These are phyloP conservation scores for Puntigrus tetrazona DNA, from an alignment of 2,113 vertebrate genomes.

Conservation along the genomic window DNA sequence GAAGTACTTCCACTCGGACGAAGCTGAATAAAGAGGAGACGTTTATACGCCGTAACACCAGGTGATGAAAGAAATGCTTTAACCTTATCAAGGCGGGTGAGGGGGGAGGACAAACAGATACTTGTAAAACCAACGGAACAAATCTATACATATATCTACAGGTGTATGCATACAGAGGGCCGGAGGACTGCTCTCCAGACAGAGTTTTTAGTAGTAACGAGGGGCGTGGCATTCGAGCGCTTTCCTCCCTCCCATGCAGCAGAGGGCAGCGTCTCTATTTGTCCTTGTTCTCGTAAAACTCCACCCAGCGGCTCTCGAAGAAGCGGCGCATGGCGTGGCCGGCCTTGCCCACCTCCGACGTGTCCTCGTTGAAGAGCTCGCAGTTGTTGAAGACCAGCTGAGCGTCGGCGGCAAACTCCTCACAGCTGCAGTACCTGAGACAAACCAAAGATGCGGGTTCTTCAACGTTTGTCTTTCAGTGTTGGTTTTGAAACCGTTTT, in stretches of 20 bases:
- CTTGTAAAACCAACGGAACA: slow-evolving; percentile 66
- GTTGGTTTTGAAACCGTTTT: too few species aligned
- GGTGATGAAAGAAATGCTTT: background rate
- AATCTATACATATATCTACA: slow-evolving; percentile 78
- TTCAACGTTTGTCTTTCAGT: too few species aligned
- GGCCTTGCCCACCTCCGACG: slow-evolving; percentile 87
- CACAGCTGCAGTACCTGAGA: slow-evolving; percentile 86
- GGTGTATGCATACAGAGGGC: slow-evolving; percentile 68
- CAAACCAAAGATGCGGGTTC: too few species aligned
- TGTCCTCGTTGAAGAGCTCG: slow-evolving; percentile 92
- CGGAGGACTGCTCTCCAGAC: slow-evolving; percentile 65
- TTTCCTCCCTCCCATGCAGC: slow-evolving; percentile 53
- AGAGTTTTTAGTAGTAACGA: slow-evolving; percentile 68
- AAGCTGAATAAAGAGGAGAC: slow-evolving; percentile 11
- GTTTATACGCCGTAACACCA: background rate
- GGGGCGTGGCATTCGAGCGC: slow-evolving; percentile 57
- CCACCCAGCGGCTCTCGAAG: slow-evolving; percentile 93
- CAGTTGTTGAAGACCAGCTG: slow-evolving; percentile 92
- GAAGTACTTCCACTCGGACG: background rate
- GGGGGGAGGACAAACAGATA: background rate
- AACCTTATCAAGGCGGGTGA: background rate
- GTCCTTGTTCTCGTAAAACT: slow-evolving; percentile 89
- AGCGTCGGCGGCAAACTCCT: slow-evolving; percentile 89
- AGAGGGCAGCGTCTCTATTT: slow-evolving; percentile 66
- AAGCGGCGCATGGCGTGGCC: slow-evolving; percentile 88